A percentile compares a stretch with the other conserved stretches of the same genome.
phyloP scores from a whole-genome alignment of 1,140 invertebrate genomes.

The Trichonephila inaurata region DNA sequence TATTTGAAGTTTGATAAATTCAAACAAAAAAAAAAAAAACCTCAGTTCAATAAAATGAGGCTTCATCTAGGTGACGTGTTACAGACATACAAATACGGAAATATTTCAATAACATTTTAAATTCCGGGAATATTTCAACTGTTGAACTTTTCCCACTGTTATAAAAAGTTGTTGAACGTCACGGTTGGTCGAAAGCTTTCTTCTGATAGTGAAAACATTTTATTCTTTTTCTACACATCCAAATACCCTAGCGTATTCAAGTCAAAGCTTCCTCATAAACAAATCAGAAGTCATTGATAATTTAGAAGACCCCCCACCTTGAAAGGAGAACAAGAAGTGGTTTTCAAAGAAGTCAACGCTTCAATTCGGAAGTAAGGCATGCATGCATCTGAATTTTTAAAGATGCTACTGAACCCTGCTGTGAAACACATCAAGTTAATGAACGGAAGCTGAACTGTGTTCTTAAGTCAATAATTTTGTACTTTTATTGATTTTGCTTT shows the following conservation, averaged over 20 bases:
- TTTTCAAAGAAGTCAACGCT: neutral
- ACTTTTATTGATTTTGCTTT: neutral
- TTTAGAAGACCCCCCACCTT: neutral
- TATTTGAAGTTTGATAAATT: neutral
- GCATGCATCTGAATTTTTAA: neutral
- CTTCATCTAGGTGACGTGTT: neutral
- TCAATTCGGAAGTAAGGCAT: neutral
- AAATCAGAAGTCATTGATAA: neutral
- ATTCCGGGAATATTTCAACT: neutral
- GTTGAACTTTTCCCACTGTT: neutral
- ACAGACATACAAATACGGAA: neutral
- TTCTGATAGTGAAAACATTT: neutral
- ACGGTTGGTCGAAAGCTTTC: neutral
- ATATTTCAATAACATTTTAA: neutral
- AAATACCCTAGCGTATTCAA: neutral
- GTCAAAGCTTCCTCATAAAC: neutral
- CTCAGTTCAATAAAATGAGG: neutral
- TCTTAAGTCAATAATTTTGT: neutral
- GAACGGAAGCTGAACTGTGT: neutral
- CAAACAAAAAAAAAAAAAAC: neutral
- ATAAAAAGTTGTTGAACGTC: neutral
- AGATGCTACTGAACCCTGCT: neutral
- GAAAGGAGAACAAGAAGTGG: neutral
- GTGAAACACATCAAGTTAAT: neutral
- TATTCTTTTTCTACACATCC: neutral